phyloP scores from a whole-genome alignment of 2,113 vertebrate species.

The Turdus rufiventris region DNA sequence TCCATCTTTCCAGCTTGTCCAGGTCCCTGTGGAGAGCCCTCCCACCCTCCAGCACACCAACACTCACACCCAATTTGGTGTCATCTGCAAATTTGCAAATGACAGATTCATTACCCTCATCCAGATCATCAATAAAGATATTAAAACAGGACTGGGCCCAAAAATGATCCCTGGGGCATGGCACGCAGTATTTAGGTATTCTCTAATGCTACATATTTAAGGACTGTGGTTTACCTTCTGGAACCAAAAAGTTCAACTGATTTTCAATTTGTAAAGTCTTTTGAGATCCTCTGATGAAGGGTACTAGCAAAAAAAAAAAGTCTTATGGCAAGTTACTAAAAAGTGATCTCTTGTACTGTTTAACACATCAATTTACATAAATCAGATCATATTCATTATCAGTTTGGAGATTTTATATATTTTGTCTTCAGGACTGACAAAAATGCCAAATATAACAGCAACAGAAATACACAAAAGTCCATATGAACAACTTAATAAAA shows the following conservation, averaged over 20 bases:
- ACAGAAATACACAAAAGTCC: neutral
- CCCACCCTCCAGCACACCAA: neutral
- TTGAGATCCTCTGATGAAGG: neutral
- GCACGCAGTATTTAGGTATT: neutral
- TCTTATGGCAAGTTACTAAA: neutral
- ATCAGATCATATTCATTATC: neutral
- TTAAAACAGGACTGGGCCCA: neutral
- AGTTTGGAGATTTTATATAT: neutral
- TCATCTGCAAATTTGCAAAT: neutral
- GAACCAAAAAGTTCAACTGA: neutral
- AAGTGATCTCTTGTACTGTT: neutral
- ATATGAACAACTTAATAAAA: neutral
- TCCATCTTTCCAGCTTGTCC: neutral
- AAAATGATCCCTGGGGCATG: neutral
- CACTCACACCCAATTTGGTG: neutral
- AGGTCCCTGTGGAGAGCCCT: neutral
- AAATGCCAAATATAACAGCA: neutral
- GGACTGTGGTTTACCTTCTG: neutral
- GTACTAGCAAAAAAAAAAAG: neutral
- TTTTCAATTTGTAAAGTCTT: neutral
- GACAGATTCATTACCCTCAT: neutral
- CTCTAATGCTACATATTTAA: neutral
- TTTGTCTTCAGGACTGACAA: neutral
- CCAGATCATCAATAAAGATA: neutral
- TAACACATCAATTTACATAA: neutral